These are phyloP conservation scores for Machimus atricapillus DNA, from an alignment of 2,888 invertebrate genomes.

Conservation along the genomic window DNA sequence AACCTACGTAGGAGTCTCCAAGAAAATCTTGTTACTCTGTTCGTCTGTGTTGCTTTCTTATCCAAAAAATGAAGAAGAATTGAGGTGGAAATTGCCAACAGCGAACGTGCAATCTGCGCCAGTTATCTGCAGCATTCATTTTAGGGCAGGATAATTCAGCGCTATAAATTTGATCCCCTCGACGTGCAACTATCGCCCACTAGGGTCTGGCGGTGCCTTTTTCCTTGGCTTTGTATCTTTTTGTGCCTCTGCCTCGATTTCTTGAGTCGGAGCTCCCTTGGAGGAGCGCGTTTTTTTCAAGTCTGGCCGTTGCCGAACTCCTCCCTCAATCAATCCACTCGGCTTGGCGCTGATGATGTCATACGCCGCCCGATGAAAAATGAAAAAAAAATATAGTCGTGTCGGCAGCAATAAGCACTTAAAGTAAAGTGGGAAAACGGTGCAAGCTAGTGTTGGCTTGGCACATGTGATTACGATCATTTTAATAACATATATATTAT, in stretches of 20 bases:
- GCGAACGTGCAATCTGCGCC: slow-evolving; percentile 6
- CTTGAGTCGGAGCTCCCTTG: neutral
- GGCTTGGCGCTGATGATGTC: slow-evolving; percentile 23
- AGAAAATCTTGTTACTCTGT: neutral
- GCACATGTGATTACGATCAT: neutral
- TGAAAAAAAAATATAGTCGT: neutral
- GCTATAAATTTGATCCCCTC: slow-evolving; percentile 14
- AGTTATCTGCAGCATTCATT: slow-evolving; percentile 1
- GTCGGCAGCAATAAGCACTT: neutral
- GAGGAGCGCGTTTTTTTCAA: neutral
- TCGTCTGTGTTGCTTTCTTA: neutral
- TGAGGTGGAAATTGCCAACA: slow-evolving; percentile 5
- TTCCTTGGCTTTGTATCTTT: neutral
- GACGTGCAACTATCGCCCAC: slow-evolving; percentile 26
- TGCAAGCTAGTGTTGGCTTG: neutral
- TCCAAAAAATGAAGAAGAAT: neutral
- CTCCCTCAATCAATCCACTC: slow-evolving; percentile 33
- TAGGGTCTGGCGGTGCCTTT: slow-evolving; percentile 8
- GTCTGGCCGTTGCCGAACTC: neutral
- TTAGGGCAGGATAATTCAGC: slow-evolving; percentile 5
- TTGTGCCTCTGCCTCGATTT: neutral
- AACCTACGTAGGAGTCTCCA: neutral
- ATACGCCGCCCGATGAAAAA: slow-evolving; percentile 27
- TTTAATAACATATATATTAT: neutral
- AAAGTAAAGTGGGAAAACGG: slow-evolving; percentile 7